Conservation (phyloP, 2,888 invertebrate species). For the Sussaba pulchella region DNA sequence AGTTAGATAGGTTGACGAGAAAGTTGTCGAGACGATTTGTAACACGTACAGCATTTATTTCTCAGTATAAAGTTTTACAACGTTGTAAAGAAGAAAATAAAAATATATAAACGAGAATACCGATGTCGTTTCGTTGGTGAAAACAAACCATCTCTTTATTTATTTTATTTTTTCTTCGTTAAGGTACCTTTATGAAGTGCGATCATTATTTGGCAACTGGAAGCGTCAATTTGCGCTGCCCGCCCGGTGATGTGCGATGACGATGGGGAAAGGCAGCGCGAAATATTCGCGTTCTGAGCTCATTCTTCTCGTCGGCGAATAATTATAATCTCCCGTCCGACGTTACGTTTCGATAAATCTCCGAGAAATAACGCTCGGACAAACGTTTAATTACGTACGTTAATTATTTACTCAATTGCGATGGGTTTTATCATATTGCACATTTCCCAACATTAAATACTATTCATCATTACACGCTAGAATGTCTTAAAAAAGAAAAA, state of each 20-base stretch:
- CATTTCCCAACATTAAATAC: slow-evolving; percentile 68
- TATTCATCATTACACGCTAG: slow-evolving; percentile 46
- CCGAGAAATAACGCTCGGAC: slow-evolving; percentile 33
- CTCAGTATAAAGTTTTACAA: slow-evolving; percentile 33
- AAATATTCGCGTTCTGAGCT: background rate
- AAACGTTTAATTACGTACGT: slow-evolving; percentile 1
- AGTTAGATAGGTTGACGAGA: slow-evolving; percentile 17
- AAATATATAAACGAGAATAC: slow-evolving; percentile 43
- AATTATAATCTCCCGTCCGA: background rate
- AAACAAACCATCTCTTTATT: slow-evolving; percentile 33
- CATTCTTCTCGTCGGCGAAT: background rate
- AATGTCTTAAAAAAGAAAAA: slow-evolving; percentile 33
- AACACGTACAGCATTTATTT: slow-evolving; percentile 32
- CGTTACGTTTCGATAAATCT: slow-evolving; percentile 23
- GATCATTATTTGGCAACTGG: slow-evolving; percentile 74
- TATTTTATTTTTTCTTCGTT: slow-evolving; percentile 8
- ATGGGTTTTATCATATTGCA: slow-evolving; percentile 67
- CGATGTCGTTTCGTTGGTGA: slow-evolving; percentile 53
- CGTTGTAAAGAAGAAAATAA: slow-evolving; percentile 31
- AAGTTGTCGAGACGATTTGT: slow-evolving; percentile 67
- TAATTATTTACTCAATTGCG: slow-evolving; percentile 37
- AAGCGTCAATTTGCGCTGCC: slow-evolving; percentile 4
- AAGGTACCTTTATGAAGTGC: slow-evolving; percentile 83
- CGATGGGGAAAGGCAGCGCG: background rate
- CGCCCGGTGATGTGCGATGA: background rate